Conservation (phyloP, 2,113 vertebrate genomes). For the Platysteira castanea region DNA sequence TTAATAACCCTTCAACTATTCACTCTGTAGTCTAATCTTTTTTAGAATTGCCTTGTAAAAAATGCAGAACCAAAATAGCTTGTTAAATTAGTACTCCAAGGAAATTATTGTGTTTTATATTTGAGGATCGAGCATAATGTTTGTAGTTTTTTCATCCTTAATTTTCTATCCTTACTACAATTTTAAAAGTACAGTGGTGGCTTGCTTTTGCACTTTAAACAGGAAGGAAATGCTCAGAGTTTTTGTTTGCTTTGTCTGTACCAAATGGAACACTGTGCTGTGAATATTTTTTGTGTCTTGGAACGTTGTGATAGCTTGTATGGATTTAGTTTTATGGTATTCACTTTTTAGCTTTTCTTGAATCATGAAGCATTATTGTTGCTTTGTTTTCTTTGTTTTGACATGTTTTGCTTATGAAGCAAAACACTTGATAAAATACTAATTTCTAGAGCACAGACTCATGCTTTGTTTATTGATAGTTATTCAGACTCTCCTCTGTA, state of each 20-base stretch:
- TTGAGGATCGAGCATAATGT: neutral
- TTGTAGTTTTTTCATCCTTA: neutral
- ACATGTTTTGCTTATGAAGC: conserved; percentile 28
- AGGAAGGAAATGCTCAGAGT: neutral
- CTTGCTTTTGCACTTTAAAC: neutral
- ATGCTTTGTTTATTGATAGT: neutral
- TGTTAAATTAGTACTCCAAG: conserved; percentile 25
- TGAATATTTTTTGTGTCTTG: neutral
- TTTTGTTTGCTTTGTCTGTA: neutral
- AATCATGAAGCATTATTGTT: neutral
- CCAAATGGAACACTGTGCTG: neutral
- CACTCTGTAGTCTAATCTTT: conserved; percentile 40
- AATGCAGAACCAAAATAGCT: conserved; percentile 22
- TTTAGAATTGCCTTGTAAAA: conserved; percentile 40
- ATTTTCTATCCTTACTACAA: neutral
- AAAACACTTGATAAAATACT: conserved; percentile 28
- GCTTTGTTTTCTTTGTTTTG: conserved; percentile 32
- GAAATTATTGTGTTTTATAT: conserved; percentile 2
- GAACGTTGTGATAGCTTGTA: neutral
- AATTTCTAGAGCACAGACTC: neutral
- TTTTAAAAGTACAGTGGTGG: neutral
- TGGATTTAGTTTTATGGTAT: neutral
- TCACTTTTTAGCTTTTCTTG: neutral
- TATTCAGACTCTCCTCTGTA: neutral
- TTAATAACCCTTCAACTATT: conserved; percentile 56